Conservation (phyloP, 2,888 invertebrate genomes). For the Syritta pipiens region DNA sequence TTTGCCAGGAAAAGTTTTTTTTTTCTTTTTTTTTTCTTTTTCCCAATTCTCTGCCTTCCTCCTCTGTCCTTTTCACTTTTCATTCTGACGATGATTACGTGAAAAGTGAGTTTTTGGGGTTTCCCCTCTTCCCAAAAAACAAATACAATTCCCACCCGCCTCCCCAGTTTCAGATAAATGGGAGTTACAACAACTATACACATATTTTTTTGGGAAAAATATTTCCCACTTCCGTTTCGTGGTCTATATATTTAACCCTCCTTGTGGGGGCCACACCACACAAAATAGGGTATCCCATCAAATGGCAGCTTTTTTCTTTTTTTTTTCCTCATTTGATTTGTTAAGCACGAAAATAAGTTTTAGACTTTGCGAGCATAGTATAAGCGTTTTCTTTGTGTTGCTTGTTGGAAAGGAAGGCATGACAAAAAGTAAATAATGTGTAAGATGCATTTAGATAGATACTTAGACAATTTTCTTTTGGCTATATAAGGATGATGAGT, state of each 20-base stretch:
- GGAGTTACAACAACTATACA: slow-evolving; percentile 3
- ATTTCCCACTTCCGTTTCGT: slow-evolving; percentile 23
- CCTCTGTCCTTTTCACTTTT: slow-evolving; percentile 47
- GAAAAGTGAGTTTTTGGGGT: slow-evolving; percentile 7
- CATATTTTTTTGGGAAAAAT: slow-evolving; percentile 12
- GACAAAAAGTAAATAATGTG: slow-evolving; percentile 7
- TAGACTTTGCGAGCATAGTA: slow-evolving; percentile 3
- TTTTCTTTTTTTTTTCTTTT: slow-evolving; percentile 7
- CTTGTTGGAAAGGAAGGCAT: slow-evolving; percentile 2
- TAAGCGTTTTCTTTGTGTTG: slow-evolving; percentile 1
- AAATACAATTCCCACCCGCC: neutral
- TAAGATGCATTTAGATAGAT: slow-evolving; percentile 33
- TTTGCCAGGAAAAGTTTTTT: slow-evolving; percentile 26
- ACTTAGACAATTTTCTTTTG: slow-evolving; percentile 18
- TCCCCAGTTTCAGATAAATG: neutral
- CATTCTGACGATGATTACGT: neutral
- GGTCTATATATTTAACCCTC: slow-evolving; percentile 35
- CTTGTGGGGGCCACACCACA: neutral
- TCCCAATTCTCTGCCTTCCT: no score
- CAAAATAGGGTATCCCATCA: slow-evolving; percentile 28
- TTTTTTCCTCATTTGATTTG: neutral
- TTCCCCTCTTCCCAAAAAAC: slow-evolving; percentile 25
- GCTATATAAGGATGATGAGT: slow-evolving; percentile 52
- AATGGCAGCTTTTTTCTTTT: slow-evolving; percentile 26
- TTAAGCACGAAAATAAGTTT: slow-evolving; percentile 37